Evolutionary conservation across 2,888 invertebrate species (phyloP), one percentile per base, ranked within the genome.

Genomic region (Melikaiella ostensackeni): DNA sequence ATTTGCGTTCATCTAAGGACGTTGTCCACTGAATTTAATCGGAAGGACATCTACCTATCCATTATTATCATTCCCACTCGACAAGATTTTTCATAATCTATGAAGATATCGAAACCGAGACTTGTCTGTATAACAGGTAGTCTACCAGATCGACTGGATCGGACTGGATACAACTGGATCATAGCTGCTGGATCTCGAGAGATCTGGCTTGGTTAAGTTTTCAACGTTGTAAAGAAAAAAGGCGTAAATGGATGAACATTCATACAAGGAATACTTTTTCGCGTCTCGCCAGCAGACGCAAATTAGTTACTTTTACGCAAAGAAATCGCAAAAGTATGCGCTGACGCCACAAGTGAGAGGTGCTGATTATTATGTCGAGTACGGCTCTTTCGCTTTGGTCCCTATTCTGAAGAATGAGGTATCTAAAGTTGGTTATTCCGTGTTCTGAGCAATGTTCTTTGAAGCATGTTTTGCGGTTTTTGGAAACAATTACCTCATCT

Each of bases 111-210:
- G 46, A 21, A 70, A 30, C n/a, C 19, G 46, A 70, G 27, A 46
- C 27, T 66, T 70, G 46, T 30, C 50, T 70, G 27, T 21, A 30
- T n/a, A 50, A 50, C 70, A 70, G 70, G 70, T 70, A 46, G 66
- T 66, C 27, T 66, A 62, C 76, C 74, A 27, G 42, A 76, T 82
- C 77, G 75, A 79, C 81, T 81, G 86, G 85, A 84, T 88, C 77
- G 30, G 79, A 85, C 88, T 86, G 88, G 88, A 84, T 87, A 81
- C 80, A 89, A 88, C 89, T 89, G 89, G 89, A 86, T 88, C 80
- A 78, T 77, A 78, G 88, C 88, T 86, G 88, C 87, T 89, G 82
- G 75, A 88, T 86, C 88, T 76, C 79, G 86, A 82, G 80, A 82
- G 76, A 82, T 78, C 83, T 79, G 83, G 79, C 75, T 78, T 59